Evolutionary conservation across 2,888 invertebrate species (phyloP).

Genomic region (Acanthopleura granulata): DNA sequence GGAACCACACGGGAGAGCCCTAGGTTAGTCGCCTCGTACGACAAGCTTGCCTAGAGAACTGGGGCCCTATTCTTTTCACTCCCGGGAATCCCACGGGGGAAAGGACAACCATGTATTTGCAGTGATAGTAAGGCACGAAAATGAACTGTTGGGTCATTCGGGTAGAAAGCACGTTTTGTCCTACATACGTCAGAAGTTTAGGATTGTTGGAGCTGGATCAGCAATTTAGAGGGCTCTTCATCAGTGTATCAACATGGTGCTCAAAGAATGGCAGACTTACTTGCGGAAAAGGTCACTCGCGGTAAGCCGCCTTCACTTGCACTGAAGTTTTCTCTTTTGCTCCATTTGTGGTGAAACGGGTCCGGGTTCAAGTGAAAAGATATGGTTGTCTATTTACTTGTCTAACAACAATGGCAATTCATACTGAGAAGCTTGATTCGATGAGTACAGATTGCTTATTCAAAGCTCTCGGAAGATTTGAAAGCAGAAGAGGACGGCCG

Average conservation of each 20-base stretch:
- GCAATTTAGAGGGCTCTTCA: not conserved
- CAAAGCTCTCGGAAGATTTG: conserved; percentile 17
- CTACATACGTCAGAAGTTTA: conserved; percentile 21
- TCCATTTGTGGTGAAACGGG: conserved; percentile 20
- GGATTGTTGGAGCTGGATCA: conserved; percentile 18
- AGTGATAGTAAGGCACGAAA: too few species aligned
- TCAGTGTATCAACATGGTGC: conserved; percentile 8
- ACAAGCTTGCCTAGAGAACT: too few species aligned
- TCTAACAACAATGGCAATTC: conserved; percentile 22
- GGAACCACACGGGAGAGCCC: too few species aligned
- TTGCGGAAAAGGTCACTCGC: conserved; percentile 9
- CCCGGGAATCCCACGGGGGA: too few species aligned
- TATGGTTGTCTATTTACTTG: conserved; percentile 29
- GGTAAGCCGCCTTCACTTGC: conserved; percentile 16
- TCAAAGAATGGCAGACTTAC: conserved; percentile 25
- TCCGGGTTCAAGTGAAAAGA: conserved; percentile 19
- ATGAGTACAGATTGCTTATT: conserved; percentile 24
- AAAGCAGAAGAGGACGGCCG: too few species aligned
- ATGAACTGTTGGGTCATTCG: too few species aligned
- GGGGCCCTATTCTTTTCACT: too few species aligned
- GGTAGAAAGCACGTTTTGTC: conserved; percentile 15
- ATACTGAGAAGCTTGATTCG: conserved; percentile 21
- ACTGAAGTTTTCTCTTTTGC: conserved; percentile 23
- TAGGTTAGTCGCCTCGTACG: too few species aligned
- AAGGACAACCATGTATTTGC: too few species aligned